Evolutionary conservation across 2,797 vertebrate genomes (phyloP), one percentile per base, ranked within the genome.

Genomic region (Novumbra hubbsi): DNA sequence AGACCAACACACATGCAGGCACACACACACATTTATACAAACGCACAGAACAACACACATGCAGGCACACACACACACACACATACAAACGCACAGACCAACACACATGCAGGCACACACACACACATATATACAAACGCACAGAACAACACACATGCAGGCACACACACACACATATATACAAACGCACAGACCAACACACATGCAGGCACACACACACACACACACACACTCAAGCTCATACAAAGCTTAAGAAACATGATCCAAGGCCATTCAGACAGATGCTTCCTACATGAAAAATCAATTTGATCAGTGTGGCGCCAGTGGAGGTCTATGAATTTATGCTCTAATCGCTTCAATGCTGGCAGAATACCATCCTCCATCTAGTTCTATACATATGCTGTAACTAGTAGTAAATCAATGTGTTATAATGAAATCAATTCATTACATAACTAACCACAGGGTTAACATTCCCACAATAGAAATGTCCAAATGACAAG

Each of bases 251-350:
- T 45, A 52, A 32, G 66, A 68, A 64, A 73, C 73, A 49, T 60
- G 66, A 76, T 76, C 50, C 30, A n/a, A 73, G 48, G 74, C 67
- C 30, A 32, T 75, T 72, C 21, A n/a, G 41, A 70, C 57, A 30
- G 30, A 73, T 76, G 62, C 62, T 73, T 57, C 32, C 72, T 62
- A 16, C 32, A 52, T 60, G 75, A 75, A 69, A 72, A 74, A 72
- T 67, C 67, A 49, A 72, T 73, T 64, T 78, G 65, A 73, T 67
- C 60, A 74, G 76, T 76, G 74, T 78, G 68, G 76, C 60, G 71
- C 49, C n/a, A 62, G 67, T 55, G 30, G 41, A 60, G 60, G 21
- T 57, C 24, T 69, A 48, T 57, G 67, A 19, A 70, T 32, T 64
- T 68, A 70, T 62, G 62, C 16, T 60, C 63, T 7, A 72, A 67